Evolutionary conservation across 2,797 vertebrate genomes (phyloP), one percentile per base, ranked within the genome.

Genomic region (Phrynocephalus forsythii): DNA sequence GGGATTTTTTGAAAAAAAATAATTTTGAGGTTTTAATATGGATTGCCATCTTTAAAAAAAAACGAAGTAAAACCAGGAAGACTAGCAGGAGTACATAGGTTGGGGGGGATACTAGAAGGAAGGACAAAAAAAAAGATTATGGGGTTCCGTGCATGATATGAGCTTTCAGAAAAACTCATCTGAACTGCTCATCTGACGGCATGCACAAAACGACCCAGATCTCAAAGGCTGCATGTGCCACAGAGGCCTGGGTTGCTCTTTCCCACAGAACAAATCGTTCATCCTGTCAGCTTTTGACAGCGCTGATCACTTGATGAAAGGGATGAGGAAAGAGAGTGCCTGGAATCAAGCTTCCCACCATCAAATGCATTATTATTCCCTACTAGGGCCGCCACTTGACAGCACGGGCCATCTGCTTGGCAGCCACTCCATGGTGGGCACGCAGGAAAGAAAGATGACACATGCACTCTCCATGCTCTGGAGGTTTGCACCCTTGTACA

Each of bases 1-100:
- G 76, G 38, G 66, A 30, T 69, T 83, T 56, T 56, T 56, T 56
- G 33, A 2, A 33, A 56, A 56, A 56, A 83, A 38, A 75, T 13
- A 44, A 6, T 33, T 18, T 72, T 56, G 76, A 79, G 26, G 26
- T 79, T 84, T 78, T n/a, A 69, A 60, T 8, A 75, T 38, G 16
- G 5, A 69, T 77, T 75, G 18, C 44, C 52, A 26, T 82, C 67
- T 82, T 16, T 26, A 28, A 9, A 30, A 81, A n/a, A 33, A 28
- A 73, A 52, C 33, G 28, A 16, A 67, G 82, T 79, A 38, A 79
- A 79, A 73, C 71, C 16, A 66, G 71, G 76, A 88, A n/a, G 60
- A 80, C 38, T 33, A 73, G 15, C 52, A 79, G 33, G 20, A 52
- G 28, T 9, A 71, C 30, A 38, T 10, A 52, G 30, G 26, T 44